phyloP scores from a whole-genome alignment of 2,797 vertebrate species.

The Anas flavirostris region DNA sequence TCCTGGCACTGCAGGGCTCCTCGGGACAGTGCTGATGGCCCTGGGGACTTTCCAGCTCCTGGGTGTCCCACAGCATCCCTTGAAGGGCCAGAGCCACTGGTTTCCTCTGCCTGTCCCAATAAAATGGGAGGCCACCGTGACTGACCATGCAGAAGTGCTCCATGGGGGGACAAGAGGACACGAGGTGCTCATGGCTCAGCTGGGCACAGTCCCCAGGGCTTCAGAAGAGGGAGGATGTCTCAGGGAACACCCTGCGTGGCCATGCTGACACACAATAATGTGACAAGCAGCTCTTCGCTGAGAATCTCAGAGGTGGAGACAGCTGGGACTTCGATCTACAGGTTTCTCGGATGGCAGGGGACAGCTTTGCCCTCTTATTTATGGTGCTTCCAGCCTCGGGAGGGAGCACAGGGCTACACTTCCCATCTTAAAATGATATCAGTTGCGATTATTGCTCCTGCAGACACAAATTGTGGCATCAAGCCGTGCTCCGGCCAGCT shows the following conservation, averaged over 20 bases:
- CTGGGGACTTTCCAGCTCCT: neutral
- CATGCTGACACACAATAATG: accelerated
- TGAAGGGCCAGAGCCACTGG: neutral
- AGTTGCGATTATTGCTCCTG: neutral
- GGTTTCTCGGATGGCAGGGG: neutral
- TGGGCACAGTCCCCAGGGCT: neutral
- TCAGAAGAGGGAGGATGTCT: neutral
- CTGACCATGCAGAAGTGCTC: neutral
- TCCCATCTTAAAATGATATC: neutral
- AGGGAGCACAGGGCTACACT: neutral
- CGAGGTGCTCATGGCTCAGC: neutral
- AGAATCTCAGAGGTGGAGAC: neutral
- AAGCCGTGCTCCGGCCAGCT: neutral
- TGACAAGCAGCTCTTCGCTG: neutral
- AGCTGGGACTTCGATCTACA: neutral
- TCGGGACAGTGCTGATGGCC: neutral
- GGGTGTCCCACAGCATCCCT: neutral
- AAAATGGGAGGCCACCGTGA: accelerated
- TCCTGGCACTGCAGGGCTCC: neutral
- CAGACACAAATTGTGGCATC: accelerated
- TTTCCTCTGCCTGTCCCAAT: neutral
- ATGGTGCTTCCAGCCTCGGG: neutral
- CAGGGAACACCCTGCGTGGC: neutral
- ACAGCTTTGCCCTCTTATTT: neutral
- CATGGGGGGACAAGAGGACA: neutral